Conservation (phyloP, 1,140 invertebrate species). For the Ceratina australensis region DNA sequence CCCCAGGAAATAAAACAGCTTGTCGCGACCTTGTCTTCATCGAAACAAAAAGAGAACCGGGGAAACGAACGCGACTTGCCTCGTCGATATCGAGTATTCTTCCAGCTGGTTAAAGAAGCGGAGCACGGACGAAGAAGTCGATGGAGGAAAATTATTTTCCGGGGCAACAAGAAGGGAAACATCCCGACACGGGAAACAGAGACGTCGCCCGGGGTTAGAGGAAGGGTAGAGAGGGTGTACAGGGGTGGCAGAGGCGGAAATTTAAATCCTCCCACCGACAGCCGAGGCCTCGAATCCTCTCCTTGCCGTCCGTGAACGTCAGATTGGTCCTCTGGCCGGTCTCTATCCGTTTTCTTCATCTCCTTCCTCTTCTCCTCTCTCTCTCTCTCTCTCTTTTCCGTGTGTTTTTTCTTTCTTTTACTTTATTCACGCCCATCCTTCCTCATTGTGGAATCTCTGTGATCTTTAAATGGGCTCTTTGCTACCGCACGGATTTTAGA, state of each 20-base stretch:
- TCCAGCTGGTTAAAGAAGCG: not conserved
- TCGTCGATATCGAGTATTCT: not conserved
- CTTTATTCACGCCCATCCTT: not conserved
- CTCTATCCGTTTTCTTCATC: not conserved
- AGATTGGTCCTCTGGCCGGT: slow-evolving; percentile 7
- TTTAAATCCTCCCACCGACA: slow-evolving; percentile 10
- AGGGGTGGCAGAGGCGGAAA: not conserved
- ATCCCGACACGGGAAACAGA: slow-evolving; percentile 1
- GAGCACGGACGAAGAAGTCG: not conserved
- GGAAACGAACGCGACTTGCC: not conserved
- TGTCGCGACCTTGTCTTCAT: not conserved
- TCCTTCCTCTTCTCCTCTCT: not conserved
- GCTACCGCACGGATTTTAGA: slow-evolving; percentile 17
- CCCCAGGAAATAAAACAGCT: not conserved
- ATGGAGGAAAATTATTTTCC: not conserved
- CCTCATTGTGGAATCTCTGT: slow-evolving; percentile 22
- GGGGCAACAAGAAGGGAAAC: not conserved
- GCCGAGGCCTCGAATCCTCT: not conserved
- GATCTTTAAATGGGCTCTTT: slow-evolving; percentile 39
- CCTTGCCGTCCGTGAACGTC: not conserved
- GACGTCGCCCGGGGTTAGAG: not conserved
- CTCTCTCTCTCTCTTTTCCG: too few species aligned
- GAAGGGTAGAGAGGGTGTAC: not conserved
- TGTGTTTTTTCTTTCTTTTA: not conserved
- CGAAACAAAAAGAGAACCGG: not conserved